Percentiles rank a stretch among this genome's conserved stretches.
Conservation (phyloP, 2,797 vertebrate genomes). For the Epinephelus coioides region DNA sequence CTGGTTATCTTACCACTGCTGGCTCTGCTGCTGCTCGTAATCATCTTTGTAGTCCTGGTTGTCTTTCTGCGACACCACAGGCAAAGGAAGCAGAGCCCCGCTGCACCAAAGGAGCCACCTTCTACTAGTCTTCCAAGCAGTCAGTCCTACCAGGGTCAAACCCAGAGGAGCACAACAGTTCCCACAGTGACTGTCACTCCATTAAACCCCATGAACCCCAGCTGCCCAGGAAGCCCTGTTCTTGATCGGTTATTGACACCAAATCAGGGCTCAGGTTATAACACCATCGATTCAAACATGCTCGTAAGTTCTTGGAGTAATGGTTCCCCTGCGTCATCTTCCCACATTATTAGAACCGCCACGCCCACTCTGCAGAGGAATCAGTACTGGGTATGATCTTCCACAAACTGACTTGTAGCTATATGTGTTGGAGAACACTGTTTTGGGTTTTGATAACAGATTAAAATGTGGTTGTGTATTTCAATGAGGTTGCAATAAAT, state of each 20-base stretch:
- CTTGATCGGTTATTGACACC: slow-evolving; percentile 59
- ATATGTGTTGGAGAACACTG: background rate
- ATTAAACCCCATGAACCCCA: slow-evolving; percentile 84
- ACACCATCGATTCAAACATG: slow-evolving; percentile 66
- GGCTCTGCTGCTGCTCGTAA: slow-evolving; percentile 85
- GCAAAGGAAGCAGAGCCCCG: slow-evolving; percentile 80
- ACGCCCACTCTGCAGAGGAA: slow-evolving; percentile 88
- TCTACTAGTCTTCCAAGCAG: slow-evolving; percentile 43
- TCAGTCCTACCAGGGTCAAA: slow-evolving; percentile 63
- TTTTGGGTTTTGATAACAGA: slow-evolving; percentile 9
- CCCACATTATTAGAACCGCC: slow-evolving; percentile 85
- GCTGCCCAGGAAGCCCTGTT: slow-evolving; percentile 68
- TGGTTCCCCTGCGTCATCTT: slow-evolving; percentile 82
- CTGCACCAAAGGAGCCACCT: slow-evolving; percentile 56
- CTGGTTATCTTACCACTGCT: slow-evolving; percentile 86
- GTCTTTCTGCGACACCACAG: slow-evolving; percentile 85
- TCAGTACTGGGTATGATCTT: slow-evolving; percentile 93
- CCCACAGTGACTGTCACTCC: slow-evolving; percentile 91
- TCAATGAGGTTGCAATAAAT: background rate
- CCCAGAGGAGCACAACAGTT: slow-evolving; percentile 83
- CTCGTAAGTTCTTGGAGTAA: slow-evolving; percentile 84
- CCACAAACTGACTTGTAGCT: background rate
- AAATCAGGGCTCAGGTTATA: slow-evolving; percentile 47
- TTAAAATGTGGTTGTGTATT: slow-evolving; percentile 8
- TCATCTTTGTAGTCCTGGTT: slow-evolving; percentile 81